Evolutionary conservation across 2,113 vertebrate genomes (phyloP).

Genomic region (Pitta sordida): DNA sequence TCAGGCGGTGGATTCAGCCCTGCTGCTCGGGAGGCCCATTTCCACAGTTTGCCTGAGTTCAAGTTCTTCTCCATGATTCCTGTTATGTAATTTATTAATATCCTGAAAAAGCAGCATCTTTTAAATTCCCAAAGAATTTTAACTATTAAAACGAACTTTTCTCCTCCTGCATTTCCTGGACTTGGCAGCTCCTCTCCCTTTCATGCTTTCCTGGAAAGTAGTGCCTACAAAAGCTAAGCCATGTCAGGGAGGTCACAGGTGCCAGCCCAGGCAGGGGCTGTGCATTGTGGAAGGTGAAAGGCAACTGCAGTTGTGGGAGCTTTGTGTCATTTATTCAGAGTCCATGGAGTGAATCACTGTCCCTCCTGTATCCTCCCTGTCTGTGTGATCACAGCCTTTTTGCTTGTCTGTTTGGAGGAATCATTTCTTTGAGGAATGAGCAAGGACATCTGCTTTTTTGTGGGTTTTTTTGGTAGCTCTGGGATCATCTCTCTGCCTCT

Average conservation of each 20-base stretch:
- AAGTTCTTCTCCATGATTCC: not conserved
- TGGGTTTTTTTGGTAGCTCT: not conserved
- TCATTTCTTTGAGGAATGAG: not conserved
- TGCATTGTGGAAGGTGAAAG: rapidly evolving
- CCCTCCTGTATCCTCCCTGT: not conserved
- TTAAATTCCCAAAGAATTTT: not conserved
- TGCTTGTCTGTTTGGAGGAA: not conserved
- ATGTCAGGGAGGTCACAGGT: rapidly evolving
- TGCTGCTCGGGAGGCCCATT: not conserved
- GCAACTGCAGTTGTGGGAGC: not conserved
- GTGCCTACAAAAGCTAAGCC: not conserved
- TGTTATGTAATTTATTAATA: not conserved
- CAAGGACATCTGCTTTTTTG: not conserved
- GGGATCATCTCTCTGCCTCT: not conserved
- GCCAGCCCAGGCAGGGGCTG: not conserved
- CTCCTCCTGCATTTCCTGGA: not conserved
- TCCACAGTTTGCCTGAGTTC: not conserved
- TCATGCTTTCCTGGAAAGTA: not conserved
- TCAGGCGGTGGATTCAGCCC: not conserved
- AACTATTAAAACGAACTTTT: not conserved
- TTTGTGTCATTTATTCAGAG: not conserved
- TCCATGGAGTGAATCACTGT: not conserved
- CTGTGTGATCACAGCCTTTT: not conserved
- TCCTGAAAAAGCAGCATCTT: not conserved
- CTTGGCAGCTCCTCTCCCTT: not conserved